A percentile compares a stretch with the other conserved stretches of the same genome.
phyloP scores from a whole-genome alignment of 2,888 invertebrate genomes.

The Ichneumoninae sp. region DNA sequence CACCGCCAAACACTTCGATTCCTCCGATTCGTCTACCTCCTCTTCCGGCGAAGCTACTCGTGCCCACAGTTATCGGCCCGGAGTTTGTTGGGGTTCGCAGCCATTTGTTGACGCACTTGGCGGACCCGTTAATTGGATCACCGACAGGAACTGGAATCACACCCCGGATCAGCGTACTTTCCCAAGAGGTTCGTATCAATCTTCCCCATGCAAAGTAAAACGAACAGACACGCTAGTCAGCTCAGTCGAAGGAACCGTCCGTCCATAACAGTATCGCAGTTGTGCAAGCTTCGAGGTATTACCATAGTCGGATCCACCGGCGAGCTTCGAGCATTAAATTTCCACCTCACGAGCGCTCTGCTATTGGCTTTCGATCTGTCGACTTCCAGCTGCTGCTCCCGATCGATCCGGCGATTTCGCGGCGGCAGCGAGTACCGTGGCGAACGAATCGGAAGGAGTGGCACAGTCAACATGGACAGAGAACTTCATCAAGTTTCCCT shows the following conservation, averaged over 20 bases:
- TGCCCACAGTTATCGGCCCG: background rate
- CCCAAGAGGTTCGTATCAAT: constrained; percentile 17
- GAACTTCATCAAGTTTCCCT: constrained; percentile 4
- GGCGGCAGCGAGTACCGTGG: background rate
- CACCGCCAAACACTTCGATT: constrained; percentile 24
- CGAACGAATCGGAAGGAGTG: background rate
- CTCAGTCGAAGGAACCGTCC: constrained; percentile 1
- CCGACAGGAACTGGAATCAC: constrained; percentile 17
- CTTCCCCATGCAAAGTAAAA: constrained; percentile 14
- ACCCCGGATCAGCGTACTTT: constrained; percentile 21
- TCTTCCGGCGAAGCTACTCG: background rate
- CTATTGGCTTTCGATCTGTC: constrained; percentile 27
- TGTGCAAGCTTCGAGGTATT: constrained; percentile 1
- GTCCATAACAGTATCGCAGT: background rate
- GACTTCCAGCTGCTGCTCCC: background rate
- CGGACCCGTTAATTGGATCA: constrained; percentile 32
- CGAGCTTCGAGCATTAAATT: constrained; percentile 27
- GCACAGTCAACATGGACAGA: background rate
- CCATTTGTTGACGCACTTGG: constrained; percentile 33
- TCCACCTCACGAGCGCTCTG: background rate
- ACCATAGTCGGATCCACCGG: constrained; percentile 2
- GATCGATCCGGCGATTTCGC: constrained; percentile 14
- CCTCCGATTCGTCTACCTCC: background rate
- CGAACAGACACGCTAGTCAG: background rate
- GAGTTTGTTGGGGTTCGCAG: constrained; percentile 7